Conservation (phyloP, 1,140 invertebrate species). For the Drosophila virilis region DNA sequence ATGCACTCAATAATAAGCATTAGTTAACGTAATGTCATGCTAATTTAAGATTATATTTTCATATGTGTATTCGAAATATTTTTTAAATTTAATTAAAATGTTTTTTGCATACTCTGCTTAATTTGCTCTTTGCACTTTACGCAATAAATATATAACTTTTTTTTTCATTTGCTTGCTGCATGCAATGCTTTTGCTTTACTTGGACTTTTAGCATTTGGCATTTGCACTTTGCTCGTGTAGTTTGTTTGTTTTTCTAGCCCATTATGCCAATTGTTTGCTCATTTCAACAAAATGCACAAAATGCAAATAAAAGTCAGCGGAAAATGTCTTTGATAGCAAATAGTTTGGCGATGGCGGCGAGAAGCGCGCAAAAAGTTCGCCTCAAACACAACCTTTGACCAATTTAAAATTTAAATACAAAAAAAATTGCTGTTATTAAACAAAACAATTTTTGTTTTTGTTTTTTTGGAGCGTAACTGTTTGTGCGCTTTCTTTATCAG, state of each 20-base stretch:
- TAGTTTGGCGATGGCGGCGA: conserved; percentile 22
- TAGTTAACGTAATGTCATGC: conserved; percentile 24
- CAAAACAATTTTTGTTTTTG: conserved; percentile 19
- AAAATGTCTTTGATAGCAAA: conserved; percentile 66
- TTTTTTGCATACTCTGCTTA: conserved; percentile 36
- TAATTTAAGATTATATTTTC: conserved; percentile 19
- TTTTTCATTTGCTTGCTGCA: conserved; percentile 27
- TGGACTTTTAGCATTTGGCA: conserved; percentile 14
- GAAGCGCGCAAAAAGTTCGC: conserved; percentile 62
- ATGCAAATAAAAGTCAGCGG: conserved; percentile 59
- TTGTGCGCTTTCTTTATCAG: conserved; percentile 44
- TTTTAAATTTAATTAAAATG: conserved; percentile 17
- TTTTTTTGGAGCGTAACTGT: conserved; percentile 34
- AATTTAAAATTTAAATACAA: conserved; percentile 20
- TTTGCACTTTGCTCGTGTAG: neutral
- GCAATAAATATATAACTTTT: conserved; percentile 5
- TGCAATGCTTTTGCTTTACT: conserved; percentile 36
- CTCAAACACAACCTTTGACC: conserved; percentile 18
- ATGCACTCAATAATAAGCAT: conserved; percentile 13
- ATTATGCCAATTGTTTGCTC: conserved; percentile 73
- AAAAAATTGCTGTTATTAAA: conserved; percentile 49
- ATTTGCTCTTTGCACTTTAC: conserved; percentile 23
- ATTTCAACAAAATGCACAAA: conserved; percentile 63
- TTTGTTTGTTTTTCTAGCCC: conserved; percentile 30
- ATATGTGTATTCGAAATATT: neutral